Base-by-base conservation (phyloP, 2,113 vertebrate genomes). In the Sclerurus mexicanus region DNA sequence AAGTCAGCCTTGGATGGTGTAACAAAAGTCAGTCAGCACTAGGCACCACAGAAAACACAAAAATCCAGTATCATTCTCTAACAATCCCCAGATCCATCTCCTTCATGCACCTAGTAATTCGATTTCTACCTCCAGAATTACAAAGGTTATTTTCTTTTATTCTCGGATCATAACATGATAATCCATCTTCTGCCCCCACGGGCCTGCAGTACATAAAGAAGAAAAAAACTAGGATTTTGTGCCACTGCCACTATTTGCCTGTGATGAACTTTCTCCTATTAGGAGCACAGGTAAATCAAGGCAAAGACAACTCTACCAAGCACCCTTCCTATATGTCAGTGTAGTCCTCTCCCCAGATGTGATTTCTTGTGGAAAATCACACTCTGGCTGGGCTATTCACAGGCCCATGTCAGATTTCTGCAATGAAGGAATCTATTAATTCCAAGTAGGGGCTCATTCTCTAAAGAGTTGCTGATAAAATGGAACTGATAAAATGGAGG, bases 381-480 rank as follows among this genome's bases (percentile, higher is more conserved):
- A 17, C 66, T 53, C 68, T 72, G 77, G 24, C 60, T 91, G 74
- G 62, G 64, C 64, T 74, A 58, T 78, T 90, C 73, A 91, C 75
- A 77, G 81, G 27, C n/a, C 52, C 39, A 2, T 80, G 73, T 76
- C 86, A 90, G 40, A 85, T 53, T 53, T 31, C 88, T 77, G 73
- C 75, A 42, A n/a, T 40, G 91, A 93, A 69, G 82, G 91, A 94
- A 94, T 77, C 76, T 86, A 93, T 97, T 96, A 89, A 96, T 96
- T 94, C 90, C 74, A 87, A 74, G 81, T 62, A 15, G 66, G 35
- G 42, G 21, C 50, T 91, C 78, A 31, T 82, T 91, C 93, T 95
- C 73, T 86, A 90, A 93, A 95, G 66, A 95, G 67, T 85, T 87
- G 68, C 78, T 90, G 89, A 96, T 95, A 92, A 92, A 94, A 93